phyloP scores from a whole-genome alignment of 2,113 vertebrate genomes.

The Malurus melanocephalus region DNA sequence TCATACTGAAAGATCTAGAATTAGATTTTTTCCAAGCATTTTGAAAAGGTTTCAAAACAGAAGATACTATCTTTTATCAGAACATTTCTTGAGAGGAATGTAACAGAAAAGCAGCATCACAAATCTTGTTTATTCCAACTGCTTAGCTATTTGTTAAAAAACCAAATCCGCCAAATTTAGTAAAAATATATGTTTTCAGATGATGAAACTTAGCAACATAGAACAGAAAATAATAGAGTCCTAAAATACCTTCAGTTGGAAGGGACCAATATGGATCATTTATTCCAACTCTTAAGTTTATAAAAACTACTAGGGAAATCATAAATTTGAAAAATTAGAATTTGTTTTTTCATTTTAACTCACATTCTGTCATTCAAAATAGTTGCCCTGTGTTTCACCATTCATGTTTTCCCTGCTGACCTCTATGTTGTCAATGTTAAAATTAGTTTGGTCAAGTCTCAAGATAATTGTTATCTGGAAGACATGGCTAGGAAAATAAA shows the following conservation, averaged over 20 bases:
- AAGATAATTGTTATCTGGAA: not conserved
- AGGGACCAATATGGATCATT: not conserved
- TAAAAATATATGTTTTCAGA: not conserved
- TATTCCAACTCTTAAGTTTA: not conserved
- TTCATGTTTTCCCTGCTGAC: not conserved
- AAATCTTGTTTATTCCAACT: not conserved
- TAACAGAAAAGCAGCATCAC: not conserved
- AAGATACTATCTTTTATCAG: not conserved
- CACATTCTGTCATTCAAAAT: not conserved
- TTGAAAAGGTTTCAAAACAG: not conserved
- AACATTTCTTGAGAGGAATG: not conserved
- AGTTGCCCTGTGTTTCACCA: not conserved
- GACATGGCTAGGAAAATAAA: not conserved
- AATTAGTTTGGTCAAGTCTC: not conserved
- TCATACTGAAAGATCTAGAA: not conserved
- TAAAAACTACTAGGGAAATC: not conserved
- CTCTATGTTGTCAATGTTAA: not conserved
- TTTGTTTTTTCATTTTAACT: not conserved
- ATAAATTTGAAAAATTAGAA: not conserved
- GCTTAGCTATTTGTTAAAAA: not conserved
- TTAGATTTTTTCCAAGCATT: not conserved
- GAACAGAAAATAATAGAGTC: not conserved
- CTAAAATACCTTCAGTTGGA: not conserved
- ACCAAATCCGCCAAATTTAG: rapidly evolving
- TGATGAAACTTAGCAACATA: not conserved